Evolutionary conservation across 23 tunicate species (phyloP).

Genomic region (Trididemnum clinides): DNA sequence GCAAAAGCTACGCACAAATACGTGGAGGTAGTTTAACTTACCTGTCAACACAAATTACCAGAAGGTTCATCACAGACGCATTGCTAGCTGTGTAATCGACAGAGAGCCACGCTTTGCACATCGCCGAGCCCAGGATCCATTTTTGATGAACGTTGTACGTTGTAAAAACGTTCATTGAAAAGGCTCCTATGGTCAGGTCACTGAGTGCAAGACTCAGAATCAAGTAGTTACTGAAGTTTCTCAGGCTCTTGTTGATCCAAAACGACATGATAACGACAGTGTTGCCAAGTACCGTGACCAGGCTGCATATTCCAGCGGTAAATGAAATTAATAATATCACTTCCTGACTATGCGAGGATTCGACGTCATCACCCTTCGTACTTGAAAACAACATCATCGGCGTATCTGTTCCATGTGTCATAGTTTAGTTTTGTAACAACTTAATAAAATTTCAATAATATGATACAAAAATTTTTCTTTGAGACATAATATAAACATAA

Average conservation of each 20-base stretch:
- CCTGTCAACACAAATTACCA: conserved; percentile 91
- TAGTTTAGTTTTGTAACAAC: neutral
- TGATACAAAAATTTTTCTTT: too few relatives aligned
- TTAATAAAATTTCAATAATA: too few relatives aligned
- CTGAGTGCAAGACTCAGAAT: conserved; percentile 88
- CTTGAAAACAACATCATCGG: neutral
- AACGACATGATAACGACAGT: conserved; percentile 73
- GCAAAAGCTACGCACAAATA: too few relatives aligned
- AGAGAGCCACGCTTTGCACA: conserved; percentile 91
- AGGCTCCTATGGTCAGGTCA: conserved; percentile 81
- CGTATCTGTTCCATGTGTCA: neutral
- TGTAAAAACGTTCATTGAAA: conserved; percentile 87
- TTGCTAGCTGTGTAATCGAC: conserved; percentile 92
- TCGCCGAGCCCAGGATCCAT: conserved; percentile 75
- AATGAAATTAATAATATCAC: conserved; percentile 3
- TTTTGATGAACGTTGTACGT: conserved; percentile 62
- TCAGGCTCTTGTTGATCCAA: conserved; percentile 63
- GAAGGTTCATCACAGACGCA: conserved; percentile 82
- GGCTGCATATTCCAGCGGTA: conserved; percentile 65
- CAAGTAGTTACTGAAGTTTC: conserved; percentile 88
- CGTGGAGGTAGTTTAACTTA: too few relatives aligned
- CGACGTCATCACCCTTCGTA: neutral
- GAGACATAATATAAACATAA: too few relatives aligned
- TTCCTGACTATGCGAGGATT: neutral
- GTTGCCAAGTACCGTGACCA: conserved; percentile 79